phyloP scores from a whole-genome alignment of 2,113 vertebrate genomes.

The Gymnarchus niloticus region DNA sequence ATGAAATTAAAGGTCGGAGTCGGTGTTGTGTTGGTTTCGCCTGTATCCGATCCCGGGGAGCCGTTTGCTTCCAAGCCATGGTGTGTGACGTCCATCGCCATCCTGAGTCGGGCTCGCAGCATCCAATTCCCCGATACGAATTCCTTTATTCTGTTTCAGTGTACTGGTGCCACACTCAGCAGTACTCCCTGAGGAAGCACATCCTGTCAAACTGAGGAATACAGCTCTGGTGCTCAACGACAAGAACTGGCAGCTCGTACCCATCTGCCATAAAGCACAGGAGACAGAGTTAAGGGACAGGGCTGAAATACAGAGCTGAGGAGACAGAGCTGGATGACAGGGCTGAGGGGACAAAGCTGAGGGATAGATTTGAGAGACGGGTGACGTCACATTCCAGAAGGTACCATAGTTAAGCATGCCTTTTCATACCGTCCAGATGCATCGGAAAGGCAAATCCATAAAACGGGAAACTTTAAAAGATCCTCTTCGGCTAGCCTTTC shows the following conservation, averaged over 20 bases:
- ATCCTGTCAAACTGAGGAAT: background rate
- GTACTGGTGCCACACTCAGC: background rate
- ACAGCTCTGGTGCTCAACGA: background rate
- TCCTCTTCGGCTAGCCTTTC: no score
- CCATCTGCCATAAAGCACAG: background rate
- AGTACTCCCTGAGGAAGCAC: background rate
- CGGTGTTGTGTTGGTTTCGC: background rate
- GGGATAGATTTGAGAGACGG: background rate
- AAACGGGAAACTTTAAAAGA: no score
- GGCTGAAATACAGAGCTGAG: no score
- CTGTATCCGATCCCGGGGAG: no score
- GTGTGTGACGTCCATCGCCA: background rate
- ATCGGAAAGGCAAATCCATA: no score
- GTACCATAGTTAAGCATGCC: background rate
- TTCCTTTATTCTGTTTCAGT: background rate
- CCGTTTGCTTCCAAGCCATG: background rate
- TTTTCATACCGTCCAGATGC: no score
- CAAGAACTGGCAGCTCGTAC: background rate
- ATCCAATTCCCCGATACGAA: background rate
- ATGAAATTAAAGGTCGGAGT: background rate
- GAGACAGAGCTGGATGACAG: no score
- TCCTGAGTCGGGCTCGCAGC: background rate
- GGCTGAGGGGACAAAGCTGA: no score
- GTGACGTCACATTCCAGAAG: background rate
- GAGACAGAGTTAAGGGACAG: no score